Percentiles rank a stretch among this genome's conserved stretches.
These are phyloP conservation scores for Gobionotothen gibberifrons DNA, from an alignment of 2,797 vertebrate species.

Conservation along the genomic window DNA sequence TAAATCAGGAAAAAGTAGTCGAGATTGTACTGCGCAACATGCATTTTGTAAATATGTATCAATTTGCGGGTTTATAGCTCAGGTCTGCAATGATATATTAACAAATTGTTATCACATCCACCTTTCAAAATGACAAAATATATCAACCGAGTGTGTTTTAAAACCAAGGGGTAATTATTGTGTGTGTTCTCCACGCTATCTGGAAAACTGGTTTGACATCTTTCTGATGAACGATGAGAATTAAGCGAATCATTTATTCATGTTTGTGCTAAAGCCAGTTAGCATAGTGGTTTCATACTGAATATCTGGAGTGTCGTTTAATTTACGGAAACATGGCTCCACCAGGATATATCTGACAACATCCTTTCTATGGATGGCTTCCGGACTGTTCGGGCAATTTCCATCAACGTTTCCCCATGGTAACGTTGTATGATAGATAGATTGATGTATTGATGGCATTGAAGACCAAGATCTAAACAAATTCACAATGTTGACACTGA, in stretches of 20 bases:
- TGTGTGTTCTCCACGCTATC: neutral
- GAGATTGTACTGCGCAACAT: neutral
- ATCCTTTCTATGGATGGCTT: no score
- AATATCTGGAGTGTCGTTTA: no score
- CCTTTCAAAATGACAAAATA: neutral
- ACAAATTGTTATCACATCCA: neutral
- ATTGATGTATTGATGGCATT: neutral
- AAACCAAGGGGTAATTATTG: neutral
- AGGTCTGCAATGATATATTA: neutral
- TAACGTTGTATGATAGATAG: neutral
- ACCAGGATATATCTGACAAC: no score
- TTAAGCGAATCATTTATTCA: conserved; percentile 4
- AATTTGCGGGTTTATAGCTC: neutral
- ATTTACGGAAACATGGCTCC: no score
- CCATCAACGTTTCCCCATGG: no score
- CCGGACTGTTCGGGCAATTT: no score
- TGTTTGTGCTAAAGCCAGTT: neutral
- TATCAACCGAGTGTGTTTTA: neutral
- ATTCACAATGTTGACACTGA: neutral
- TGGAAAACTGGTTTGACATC: conserved; percentile 1
- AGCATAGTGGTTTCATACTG: no score
- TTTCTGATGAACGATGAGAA: neutral
- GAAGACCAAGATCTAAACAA: neutral
- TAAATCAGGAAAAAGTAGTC: conserved; percentile 43
- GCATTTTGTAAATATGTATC: neutral